Conservation (phyloP, 2,797 vertebrate genomes). For the Pantherophis vulpinus region DNA sequence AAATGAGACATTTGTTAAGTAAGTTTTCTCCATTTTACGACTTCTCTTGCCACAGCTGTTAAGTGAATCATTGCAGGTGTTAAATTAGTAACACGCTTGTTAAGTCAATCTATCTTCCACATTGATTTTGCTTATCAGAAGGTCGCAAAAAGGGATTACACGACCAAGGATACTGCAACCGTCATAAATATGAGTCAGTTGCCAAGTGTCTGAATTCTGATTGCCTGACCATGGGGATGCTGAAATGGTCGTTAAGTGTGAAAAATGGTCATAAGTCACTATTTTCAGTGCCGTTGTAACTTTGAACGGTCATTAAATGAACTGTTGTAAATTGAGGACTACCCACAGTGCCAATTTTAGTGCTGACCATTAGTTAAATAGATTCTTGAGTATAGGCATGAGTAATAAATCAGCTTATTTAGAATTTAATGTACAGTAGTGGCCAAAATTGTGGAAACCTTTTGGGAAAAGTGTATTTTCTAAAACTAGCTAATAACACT, state of each 20-base stretch:
- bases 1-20: background rate
- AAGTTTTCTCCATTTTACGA: background rate
- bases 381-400: background rate
- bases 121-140: background rate
- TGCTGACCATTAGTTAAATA: background rate
- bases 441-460: no score
- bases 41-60: background rate
- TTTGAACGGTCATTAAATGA: background rate
- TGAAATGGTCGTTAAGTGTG: background rate
- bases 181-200: background rate
- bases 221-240: background rate
- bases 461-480: no score
- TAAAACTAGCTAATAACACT: no score
- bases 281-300: background rate
- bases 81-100: background rate
- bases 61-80: background rate
- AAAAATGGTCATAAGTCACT: background rate
- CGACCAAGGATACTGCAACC: background rate
- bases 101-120: background rate
- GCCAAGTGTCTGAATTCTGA: background rate
- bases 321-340: background rate
- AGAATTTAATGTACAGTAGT: background rate
- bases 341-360: background rate
- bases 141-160: background rate
- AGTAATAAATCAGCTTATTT: background rate